Evolutionary conservation across 2,113 vertebrate genomes (phyloP).

Genomic region (Thymallus thymallus): DNA sequence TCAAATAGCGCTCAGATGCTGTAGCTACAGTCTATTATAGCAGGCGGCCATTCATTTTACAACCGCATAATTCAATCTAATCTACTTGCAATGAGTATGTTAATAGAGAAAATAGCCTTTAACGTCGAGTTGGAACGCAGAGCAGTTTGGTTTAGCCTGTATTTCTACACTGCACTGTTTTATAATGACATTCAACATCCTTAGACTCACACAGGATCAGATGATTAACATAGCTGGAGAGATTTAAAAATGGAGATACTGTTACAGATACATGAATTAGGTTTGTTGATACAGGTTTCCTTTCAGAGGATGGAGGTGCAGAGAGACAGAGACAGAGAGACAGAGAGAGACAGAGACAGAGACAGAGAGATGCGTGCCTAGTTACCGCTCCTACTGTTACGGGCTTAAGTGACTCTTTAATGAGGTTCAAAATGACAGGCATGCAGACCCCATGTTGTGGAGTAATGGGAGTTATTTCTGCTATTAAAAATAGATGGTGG

Average conservation of each 20-base stretch:
- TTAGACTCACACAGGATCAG: slow-evolving; percentile 21
- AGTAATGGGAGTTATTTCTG: slow-evolving; percentile 61
- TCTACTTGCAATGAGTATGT: slow-evolving; percentile 22
- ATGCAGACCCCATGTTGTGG: slow-evolving; percentile 67
- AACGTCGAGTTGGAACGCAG: slow-evolving; percentile 19
- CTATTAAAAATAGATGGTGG: slow-evolving; percentile 74
- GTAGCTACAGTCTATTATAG: slow-evolving; percentile 9
- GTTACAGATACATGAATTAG: slow-evolving; percentile 24
- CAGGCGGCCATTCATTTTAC: slow-evolving; percentile 18
- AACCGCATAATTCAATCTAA: slow-evolving; percentile 23
- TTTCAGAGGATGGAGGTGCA: slow-evolving; percentile 16
- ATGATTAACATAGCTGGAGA: slow-evolving; percentile 29
- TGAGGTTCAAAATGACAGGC: slow-evolving; percentile 73
- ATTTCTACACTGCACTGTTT: slow-evolving; percentile 28
- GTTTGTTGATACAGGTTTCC: slow-evolving; percentile 14
- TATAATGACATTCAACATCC: slow-evolving; percentile 33
- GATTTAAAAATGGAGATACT: background rate
- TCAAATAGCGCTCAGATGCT: slow-evolving; percentile 13
- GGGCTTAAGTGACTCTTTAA: slow-evolving; percentile 72
- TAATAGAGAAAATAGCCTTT: slow-evolving; percentile 16
- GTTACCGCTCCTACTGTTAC: slow-evolving; percentile 62
- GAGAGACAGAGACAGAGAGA: no score
- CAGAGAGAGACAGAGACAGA: no score
- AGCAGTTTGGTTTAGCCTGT: slow-evolving; percentile 52
- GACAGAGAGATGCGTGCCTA: slow-evolving; percentile 30